These are phyloP conservation scores for Panulirus ornatus DNA, from an alignment of 1,140 invertebrate species.

Conservation along the genomic window DNA sequence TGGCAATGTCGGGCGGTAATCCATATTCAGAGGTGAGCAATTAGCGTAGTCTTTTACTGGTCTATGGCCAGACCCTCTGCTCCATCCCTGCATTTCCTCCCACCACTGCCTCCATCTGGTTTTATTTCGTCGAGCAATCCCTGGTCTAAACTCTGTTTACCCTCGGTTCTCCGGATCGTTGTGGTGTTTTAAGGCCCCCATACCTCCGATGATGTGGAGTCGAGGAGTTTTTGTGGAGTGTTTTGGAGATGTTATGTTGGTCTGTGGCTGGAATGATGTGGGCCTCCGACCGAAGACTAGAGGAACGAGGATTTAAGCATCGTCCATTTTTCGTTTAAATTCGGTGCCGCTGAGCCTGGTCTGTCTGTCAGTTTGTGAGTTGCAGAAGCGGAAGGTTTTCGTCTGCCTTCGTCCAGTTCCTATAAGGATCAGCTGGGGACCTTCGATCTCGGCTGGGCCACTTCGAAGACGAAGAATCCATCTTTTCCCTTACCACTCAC, in stretches of 20 bases:
- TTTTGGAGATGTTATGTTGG: background rate
- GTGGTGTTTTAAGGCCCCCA: background rate
- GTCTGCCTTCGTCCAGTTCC: slow-evolving; percentile 15
- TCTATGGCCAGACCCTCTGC: background rate
- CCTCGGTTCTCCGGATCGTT: background rate
- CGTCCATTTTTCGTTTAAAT: slow-evolving; percentile 50
- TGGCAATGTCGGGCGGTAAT: background rate
- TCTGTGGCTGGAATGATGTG: background rate
- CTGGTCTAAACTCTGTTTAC: background rate
- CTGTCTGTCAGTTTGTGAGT: slow-evolving; percentile 55
- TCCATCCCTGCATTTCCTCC: slow-evolving; percentile 7
- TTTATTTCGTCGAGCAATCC: slow-evolving; percentile 15
- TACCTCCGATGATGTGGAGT: background rate
- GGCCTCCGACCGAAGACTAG: background rate
- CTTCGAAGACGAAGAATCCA: too few relatives aligned
- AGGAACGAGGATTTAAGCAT: slow-evolving; percentile 32
- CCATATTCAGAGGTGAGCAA: slow-evolving; percentile 60
- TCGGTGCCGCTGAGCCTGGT: slow-evolving; percentile 42
- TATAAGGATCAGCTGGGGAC: background rate
- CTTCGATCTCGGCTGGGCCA: background rate
- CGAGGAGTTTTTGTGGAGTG: background rate
- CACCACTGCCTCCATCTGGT: background rate
- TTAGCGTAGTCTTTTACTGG: slow-evolving; percentile 55
- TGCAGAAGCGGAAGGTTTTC: slow-evolving; percentile 31
- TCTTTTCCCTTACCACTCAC: too few relatives aligned